Evolutionary conservation across 1,140 invertebrate species (phyloP).

Genomic region (Myzus persicae): DNA sequence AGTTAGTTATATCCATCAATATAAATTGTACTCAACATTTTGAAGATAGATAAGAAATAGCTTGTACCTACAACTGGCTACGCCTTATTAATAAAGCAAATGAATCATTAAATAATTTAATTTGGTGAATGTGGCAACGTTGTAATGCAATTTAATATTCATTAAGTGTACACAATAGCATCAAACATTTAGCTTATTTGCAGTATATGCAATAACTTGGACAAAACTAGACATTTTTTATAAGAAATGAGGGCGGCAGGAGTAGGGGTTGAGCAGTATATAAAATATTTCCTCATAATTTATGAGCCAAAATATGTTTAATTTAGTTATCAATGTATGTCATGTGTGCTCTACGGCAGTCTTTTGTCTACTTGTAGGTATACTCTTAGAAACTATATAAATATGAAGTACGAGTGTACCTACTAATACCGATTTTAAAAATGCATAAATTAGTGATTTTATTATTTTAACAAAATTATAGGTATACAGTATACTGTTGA

Average conservation of each 20-base stretch:
- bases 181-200: constrained; percentile 5
- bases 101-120: constrained; percentile 10
- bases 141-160: constrained; percentile 29
- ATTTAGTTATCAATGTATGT: background rate
- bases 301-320: background rate
- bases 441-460: background rate
- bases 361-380: background rate
- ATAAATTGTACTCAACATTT: background rate
- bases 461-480: background rate
- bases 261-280: background rate
- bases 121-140: background rate
- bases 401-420: background rate
- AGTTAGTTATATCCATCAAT: background rate
- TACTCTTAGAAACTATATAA: background rate
- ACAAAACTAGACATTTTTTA: constrained; percentile 2
- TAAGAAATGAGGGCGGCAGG: constrained; percentile 19
- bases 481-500: too few species aligned
- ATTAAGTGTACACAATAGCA: background rate
- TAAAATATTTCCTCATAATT: background rate
- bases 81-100: background rate
- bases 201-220: background rate
- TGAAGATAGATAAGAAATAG: background rate
- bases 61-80: background rate
- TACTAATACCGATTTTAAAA: background rate
- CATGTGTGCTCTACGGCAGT: background rate